Evolutionary conservation across 2,113 vertebrate species (phyloP).

Genomic region (Vireo altiloquus): DNA sequence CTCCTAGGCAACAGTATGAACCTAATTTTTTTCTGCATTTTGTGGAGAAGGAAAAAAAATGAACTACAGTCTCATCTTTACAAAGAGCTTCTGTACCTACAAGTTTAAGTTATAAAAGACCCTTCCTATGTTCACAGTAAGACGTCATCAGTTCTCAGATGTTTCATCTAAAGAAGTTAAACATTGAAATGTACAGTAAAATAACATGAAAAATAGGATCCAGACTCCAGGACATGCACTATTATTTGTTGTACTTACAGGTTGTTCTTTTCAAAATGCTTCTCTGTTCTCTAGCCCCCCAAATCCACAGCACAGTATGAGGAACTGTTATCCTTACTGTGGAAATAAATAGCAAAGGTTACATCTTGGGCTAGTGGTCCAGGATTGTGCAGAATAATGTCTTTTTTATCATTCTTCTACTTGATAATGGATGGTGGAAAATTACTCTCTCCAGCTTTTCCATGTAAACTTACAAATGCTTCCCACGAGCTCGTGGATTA

Average conservation of each 20-base stretch:
- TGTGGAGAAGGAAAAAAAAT: neutral
- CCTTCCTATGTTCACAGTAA: neutral
- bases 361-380: neutral
- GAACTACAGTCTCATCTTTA: neutral
- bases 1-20: slow-evolving; percentile 35
- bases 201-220: neutral
- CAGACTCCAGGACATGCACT: neutral
- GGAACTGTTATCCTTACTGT: neutral
- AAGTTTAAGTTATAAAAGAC: neutral
- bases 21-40: neutral
- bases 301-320: neutral
- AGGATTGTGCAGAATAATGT: neutral
- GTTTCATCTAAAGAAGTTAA: neutral
- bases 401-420: neutral
- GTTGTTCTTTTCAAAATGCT: neutral
- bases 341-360: neutral
- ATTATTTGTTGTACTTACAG: neutral
- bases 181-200: neutral
- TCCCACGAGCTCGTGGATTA: neutral
- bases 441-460: neutral
- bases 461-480: neutral
- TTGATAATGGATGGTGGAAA: neutral
- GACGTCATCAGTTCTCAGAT: neutral
- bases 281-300: neutral
- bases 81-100: neutral